Percentiles rank a stretch among this genome's conserved stretches.
phyloP scores from a whole-genome alignment of 2,888 invertebrate species.

The Rhopalosiphum nymphaeae region DNA sequence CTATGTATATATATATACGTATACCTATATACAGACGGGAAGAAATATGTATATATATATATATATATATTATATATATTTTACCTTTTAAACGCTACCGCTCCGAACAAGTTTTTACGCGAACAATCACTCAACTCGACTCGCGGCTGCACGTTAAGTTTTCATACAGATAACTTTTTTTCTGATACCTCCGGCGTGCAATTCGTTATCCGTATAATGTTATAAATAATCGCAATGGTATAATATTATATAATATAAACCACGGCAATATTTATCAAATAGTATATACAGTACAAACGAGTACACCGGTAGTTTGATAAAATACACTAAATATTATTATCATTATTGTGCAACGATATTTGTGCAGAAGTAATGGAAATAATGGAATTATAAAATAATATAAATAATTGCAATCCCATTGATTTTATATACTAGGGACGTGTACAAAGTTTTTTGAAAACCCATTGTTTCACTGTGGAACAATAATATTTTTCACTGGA shows the following conservation, averaged over 20 bases:
- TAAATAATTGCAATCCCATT: background rate
- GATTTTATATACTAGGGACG: background rate
- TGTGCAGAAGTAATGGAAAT: background rate
- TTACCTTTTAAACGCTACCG: background rate
- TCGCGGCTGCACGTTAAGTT: conserved; percentile 11
- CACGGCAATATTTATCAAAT: background rate
- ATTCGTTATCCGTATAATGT: background rate
- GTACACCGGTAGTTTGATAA: background rate
- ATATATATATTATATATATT: background rate
- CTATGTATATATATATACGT: background rate
- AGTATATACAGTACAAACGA: background rate
- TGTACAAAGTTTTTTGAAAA: background rate
- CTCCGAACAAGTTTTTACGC: conserved; percentile 20
- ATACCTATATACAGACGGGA: background rate
- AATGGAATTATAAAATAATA: background rate
- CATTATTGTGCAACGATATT: too few relatives aligned
- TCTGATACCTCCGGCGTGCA: background rate
- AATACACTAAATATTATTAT: too few relatives aligned
- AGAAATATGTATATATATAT: background rate
- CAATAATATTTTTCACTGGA: background rate
- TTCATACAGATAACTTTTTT: conserved; percentile 17
- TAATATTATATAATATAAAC: background rate
- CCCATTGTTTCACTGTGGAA: background rate
- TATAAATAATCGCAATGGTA: background rate
- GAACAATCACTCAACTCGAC: conserved; percentile 27